Evolutionary conservation across 2,113 vertebrate genomes (phyloP).

Genomic region (Cynoglossus semilaevis): DNA sequence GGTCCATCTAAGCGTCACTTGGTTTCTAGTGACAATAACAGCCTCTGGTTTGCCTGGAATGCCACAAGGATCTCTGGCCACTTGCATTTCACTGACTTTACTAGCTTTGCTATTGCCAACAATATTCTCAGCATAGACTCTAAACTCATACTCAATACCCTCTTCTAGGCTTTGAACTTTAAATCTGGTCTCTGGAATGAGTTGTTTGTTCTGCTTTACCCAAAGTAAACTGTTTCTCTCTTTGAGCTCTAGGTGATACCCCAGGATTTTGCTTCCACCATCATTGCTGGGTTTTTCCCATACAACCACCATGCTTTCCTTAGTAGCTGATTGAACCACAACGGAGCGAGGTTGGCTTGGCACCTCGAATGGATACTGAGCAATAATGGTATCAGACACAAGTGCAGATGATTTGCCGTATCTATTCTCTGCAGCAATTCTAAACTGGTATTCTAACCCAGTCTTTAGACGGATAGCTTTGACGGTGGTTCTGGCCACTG

Average conservation of each 20-base stretch:
- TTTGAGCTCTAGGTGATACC: conserved; percentile 94
- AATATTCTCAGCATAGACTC: conserved; percentile 96
- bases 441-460: conserved; percentile 94
- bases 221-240: conserved; percentile 96
- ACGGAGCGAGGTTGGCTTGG: conserved; percentile 89
- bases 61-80: conserved; percentile 93
- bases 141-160: conserved; percentile 97
- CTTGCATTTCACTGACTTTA: conserved; percentile 87
- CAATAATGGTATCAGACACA: conserved; percentile 85
- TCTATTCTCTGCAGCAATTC: conserved; percentile 95
- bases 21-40: conserved; percentile 90
- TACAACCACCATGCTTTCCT: conserved; percentile 90
- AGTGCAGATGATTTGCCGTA: conserved; percentile 93
- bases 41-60: conserved; percentile 93
- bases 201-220: conserved; percentile 91
- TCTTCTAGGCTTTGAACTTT: conserved; percentile 91
- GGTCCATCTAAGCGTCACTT: conserved; percentile 92
- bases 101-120: conserved; percentile 92
- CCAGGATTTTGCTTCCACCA: conserved; percentile 91
- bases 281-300: conserved; percentile 93
- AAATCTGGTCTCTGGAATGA: conserved; percentile 89
- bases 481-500: conserved; percentile 94
- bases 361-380: conserved; percentile 95
- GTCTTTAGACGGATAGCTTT: conserved; percentile 93
- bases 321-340: conserved; percentile 80